Conservation (phyloP, 2,113 vertebrate species). For the Accipiter cooperii region DNA sequence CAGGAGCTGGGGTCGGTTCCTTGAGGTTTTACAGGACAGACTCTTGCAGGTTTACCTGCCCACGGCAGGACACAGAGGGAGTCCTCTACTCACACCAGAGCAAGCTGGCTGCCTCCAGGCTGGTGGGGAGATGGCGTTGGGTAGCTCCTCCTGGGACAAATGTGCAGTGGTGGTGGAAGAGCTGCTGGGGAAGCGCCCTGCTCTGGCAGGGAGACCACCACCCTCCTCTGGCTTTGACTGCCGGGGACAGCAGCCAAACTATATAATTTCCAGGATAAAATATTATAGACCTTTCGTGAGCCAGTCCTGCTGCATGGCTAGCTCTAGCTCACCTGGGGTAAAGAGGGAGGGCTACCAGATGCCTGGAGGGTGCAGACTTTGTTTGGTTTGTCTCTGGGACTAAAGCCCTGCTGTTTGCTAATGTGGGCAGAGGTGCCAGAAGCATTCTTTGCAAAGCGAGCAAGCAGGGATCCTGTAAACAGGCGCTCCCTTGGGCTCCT, state of each 20-base stretch:
- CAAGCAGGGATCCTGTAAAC: neutral
- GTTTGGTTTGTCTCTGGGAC: neutral
- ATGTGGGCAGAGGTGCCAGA: neutral
- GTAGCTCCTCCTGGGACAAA: neutral
- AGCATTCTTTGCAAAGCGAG: neutral
- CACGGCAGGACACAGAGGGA: neutral
- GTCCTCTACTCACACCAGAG: neutral
- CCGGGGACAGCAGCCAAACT: neutral
- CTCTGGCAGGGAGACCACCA: neutral
- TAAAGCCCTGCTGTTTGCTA: neutral
- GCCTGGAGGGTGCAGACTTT: neutral
- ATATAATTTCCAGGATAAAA: neutral
- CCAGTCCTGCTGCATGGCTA: neutral
- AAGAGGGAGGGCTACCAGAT: neutral
- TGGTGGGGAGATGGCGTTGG: accelerated
- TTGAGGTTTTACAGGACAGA: neutral
- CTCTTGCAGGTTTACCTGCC: neutral
- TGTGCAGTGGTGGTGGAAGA: neutral
- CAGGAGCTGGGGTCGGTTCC: neutral
- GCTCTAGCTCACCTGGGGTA: neutral
- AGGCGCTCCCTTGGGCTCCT: neutral
- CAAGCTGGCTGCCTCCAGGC: neutral
- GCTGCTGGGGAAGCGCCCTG: neutral
- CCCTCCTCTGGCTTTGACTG: neutral
- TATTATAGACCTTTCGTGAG: neutral